Evolutionary conservation across 2,113 vertebrate genomes (phyloP).

Genomic region (Lipophrys pholis): DNA sequence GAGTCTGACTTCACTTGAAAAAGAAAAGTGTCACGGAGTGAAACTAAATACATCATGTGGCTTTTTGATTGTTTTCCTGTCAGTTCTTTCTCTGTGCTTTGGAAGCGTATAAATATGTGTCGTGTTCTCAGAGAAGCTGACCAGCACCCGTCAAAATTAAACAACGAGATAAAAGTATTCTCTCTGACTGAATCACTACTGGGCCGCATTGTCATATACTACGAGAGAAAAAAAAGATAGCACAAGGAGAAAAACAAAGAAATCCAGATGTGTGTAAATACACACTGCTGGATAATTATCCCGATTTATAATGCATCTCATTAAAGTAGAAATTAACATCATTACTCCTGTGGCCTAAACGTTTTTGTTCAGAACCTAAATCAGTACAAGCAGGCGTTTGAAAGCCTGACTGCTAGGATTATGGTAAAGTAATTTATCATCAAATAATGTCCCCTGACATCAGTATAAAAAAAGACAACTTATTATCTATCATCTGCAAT

Average conservation of each 20-base stretch:
- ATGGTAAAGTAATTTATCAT: conserved; percentile 48
- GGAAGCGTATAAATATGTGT: neutral
- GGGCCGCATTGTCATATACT: neutral
- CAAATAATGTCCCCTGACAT: conserved; percentile 56
- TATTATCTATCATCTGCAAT: conserved; percentile 59
- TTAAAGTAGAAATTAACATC: conserved; percentile 38
- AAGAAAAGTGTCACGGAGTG: neutral
- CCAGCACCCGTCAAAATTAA: conserved; percentile 24
- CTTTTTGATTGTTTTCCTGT: neutral
- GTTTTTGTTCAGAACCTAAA: conserved; percentile 40
- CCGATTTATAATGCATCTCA: conserved; percentile 16
- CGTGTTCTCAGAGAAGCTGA: conserved; percentile 45
- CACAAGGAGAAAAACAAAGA: neutral
- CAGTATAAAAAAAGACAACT: conserved; percentile 52
- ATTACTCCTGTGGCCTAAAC: conserved; percentile 34
- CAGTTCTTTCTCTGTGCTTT: neutral
- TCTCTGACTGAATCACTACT: neutral
- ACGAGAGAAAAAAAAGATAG: neutral
- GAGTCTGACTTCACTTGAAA: neutral
- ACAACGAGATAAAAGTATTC: conserved; percentile 27
- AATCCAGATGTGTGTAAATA: neutral
- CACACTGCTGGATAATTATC: conserved; percentile 6
- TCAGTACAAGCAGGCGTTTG: conserved; percentile 29
- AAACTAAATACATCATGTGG: neutral
- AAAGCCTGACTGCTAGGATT: conserved; percentile 40